These are phyloP conservation scores for Seriola quinqueradiata DNA, from an alignment of 2,113 vertebrate genomes.

Conservation along the genomic window DNA sequence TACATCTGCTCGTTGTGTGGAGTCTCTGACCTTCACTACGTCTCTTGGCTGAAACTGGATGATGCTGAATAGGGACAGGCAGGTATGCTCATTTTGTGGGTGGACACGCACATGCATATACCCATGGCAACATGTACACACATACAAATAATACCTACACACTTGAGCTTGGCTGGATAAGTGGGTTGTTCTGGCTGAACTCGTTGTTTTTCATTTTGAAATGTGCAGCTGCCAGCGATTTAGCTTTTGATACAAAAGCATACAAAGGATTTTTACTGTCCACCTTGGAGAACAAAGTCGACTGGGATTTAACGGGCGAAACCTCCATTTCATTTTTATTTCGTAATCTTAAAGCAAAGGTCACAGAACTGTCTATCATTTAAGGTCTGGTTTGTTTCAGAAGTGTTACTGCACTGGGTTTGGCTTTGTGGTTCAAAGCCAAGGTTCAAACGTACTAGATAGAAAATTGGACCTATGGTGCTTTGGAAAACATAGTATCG, in stretches of 20 bases:
- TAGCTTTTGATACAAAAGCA: not conserved
- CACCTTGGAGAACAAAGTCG: conserved; percentile 32
- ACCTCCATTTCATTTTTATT: conserved; percentile 38
- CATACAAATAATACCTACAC: not conserved
- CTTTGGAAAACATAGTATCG: not conserved
- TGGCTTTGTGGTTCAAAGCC: not conserved
- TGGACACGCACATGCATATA: not conserved
- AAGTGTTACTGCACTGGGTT: conserved; percentile 4
- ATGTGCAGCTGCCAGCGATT: conserved; percentile 18
- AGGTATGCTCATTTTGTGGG: not conserved
- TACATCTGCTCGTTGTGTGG: conserved; percentile 20
- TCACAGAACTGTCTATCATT: conserved; percentile 27
- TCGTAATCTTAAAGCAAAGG: conserved; percentile 13
- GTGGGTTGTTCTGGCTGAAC: not conserved
- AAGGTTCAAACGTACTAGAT: not conserved
- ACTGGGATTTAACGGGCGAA: conserved; percentile 36
- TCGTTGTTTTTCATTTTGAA: not conserved
- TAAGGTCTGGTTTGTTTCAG: conserved; percentile 46
- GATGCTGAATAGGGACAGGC: not conserved
- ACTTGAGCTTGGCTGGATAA: not conserved
- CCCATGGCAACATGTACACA: conserved; percentile 7
- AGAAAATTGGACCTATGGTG: not conserved
- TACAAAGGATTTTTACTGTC: conserved; percentile 3
- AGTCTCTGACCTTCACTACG: conserved; percentile 7
- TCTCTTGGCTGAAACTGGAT: not conserved